Conservation (phyloP, 1,140 invertebrate genomes). For the Bombus impatiens region DNA sequence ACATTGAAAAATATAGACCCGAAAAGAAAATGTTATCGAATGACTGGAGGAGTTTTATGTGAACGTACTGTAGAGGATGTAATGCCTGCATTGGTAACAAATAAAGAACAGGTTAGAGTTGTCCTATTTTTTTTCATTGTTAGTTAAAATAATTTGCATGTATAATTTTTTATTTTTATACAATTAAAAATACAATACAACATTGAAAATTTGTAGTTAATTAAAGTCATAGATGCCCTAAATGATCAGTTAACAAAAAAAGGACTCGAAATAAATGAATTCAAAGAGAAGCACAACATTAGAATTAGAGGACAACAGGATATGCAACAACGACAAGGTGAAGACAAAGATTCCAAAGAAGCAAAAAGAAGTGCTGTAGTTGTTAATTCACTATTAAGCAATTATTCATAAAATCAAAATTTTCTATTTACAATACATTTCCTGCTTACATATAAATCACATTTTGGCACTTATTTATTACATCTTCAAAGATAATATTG, state of each 20-base stretch:
- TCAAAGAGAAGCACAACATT: constrained; percentile 95
- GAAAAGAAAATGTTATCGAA: constrained; percentile 94
- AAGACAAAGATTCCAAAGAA: constrained; percentile 80
- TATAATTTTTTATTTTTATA: neutral
- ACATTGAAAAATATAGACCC: constrained; percentile 93
- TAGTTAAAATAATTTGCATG: neutral
- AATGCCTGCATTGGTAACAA: constrained; percentile 91
- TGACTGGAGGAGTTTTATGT: constrained; percentile 96
- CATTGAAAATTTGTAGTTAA: constrained; percentile 84
- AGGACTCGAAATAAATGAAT: constrained; percentile 96
- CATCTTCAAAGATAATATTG: neutral
- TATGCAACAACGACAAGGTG: constrained; percentile 76
- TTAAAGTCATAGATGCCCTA: constrained; percentile 89
- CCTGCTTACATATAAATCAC: constrained; percentile 6
- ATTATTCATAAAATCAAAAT: constrained; percentile 37
- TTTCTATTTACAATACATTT: neutral
- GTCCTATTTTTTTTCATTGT: neutral
- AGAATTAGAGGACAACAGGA: constrained; percentile 87
- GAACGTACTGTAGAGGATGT: constrained; percentile 96
- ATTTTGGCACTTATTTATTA: constrained; percentile 26
- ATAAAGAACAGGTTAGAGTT: constrained; percentile 87
- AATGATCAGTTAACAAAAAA: constrained; percentile 93
- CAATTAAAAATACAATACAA: neutral
- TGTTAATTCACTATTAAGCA: constrained; percentile 69
- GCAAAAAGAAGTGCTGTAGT: constrained; percentile 83